phyloP scores from a whole-genome alignment of 2,797 vertebrate species.

The Bradypodion ventrale region DNA sequence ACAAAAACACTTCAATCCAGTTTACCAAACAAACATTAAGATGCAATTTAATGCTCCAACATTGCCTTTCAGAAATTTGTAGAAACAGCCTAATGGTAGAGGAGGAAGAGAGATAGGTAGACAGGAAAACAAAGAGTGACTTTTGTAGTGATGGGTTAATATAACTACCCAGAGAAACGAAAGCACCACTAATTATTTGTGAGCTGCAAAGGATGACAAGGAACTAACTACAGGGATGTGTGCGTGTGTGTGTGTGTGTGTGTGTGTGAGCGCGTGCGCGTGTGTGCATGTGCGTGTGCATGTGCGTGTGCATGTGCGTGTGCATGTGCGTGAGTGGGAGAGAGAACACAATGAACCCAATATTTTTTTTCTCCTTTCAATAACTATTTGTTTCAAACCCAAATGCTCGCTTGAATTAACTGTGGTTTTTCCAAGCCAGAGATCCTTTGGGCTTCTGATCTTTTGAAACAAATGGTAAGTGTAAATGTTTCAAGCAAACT shows the following conservation, averaged over 20 bases:
- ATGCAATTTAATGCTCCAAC: background rate
- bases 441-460: background rate
- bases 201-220: background rate
- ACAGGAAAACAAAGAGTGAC: background rate
- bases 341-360: background rate
- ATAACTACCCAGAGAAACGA: background rate
- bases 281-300: too few species aligned
- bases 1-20: background rate
- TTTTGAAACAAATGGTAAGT: constrained; percentile 1
- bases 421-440: background rate
- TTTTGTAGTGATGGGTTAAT: background rate
- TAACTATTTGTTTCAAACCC: background rate
- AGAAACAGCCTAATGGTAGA: background rate
- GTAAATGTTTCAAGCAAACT: background rate
- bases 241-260: too few species aligned
- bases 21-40: background rate
- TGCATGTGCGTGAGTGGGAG: too few species aligned
- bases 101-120: background rate
- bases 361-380: constrained; percentile 1
- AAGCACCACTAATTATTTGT: background rate
- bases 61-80: background rate
- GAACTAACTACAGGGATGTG: background rate
- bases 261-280: too few species aligned
- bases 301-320: too few species aligned
- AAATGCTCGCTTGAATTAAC: background rate